Percentiles rank a stretch among this genome's conserved stretches.
phyloP scores from a whole-genome alignment of 2,113 vertebrate species.

The Poeciliopsis prolifica region DNA sequence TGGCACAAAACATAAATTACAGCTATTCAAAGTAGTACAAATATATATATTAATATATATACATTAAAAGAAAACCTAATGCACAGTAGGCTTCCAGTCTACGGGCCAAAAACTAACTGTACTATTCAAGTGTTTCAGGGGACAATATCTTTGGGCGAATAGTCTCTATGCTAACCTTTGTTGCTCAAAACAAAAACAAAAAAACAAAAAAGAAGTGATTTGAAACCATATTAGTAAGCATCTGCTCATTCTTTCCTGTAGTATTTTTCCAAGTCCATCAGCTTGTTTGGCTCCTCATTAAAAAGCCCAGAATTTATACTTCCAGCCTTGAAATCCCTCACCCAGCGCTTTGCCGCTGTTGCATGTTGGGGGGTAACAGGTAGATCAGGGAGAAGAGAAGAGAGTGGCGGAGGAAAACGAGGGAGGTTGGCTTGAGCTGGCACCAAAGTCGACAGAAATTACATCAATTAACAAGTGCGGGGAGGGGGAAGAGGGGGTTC shows the following conservation, averaged over 20 bases:
- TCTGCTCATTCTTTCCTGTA: slow-evolving; percentile 22
- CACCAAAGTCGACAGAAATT: slow-evolving; percentile 63
- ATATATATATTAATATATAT: not conserved
- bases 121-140: slow-evolving; percentile 13
- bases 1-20: slow-evolving; percentile 46
- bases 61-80: slow-evolving; percentile 3
- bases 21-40: slow-evolving; percentile 32
- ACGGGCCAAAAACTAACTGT: slow-evolving; percentile 8
- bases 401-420: slow-evolving; percentile 3
- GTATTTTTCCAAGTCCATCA: slow-evolving; percentile 16
- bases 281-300: slow-evolving; percentile 40
- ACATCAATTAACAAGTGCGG: slow-evolving; percentile 56
- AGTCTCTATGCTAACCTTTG: slow-evolving; percentile 28
- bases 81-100: slow-evolving; percentile 14
- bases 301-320: slow-evolving; percentile 44
- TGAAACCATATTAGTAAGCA: slow-evolving; percentile 38
- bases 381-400: slow-evolving; percentile 36
- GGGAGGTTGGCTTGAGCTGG: slow-evolving; percentile 42
- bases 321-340: slow-evolving; percentile 21
- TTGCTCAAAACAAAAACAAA: not conserved
- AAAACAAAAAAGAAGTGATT: slow-evolving; percentile 31
- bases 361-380: slow-evolving; percentile 62
- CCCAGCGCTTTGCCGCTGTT: slow-evolving; percentile 28
- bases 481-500: slow-evolving; percentile 7
- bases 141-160: slow-evolving; percentile 23